phyloP scores from a whole-genome alignment of 2,888 invertebrate genomes.

The Caenorhabditis parvicauda region DNA sequence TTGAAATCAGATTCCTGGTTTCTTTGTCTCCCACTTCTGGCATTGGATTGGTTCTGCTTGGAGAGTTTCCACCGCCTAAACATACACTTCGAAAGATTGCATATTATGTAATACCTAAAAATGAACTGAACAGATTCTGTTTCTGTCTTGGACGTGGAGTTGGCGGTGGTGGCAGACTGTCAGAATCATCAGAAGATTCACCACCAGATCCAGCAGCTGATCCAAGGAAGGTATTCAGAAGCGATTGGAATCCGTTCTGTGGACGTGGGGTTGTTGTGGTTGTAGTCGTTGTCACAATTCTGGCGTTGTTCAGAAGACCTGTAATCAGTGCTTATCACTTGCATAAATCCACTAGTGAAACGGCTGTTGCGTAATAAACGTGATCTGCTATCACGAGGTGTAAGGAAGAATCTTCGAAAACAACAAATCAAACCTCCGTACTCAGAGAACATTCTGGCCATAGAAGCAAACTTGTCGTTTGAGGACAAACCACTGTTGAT shows the following conservation, averaged over 20 bases:
- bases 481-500: conserved; percentile 31
- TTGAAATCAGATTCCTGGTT: conserved; percentile 1
- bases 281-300: conserved; percentile 16
- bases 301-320: conserved; percentile 29
- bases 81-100: not conserved
- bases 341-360: conserved; percentile 1
- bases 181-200: conserved; percentile 21
- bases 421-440: conserved; percentile 26
- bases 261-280: conserved; percentile 36
- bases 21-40: not conserved
- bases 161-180: conserved; percentile 37
- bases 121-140: conserved; percentile 26
- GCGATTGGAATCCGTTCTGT: conserved; percentile 29
- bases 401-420: not conserved
- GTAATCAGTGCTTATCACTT: not conserved
- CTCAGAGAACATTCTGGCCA: conserved; percentile 35
- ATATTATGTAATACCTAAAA: too few relatives aligned
- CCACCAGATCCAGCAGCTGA: conserved; percentile 14
- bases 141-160: conserved; percentile 32
- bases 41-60: not conserved
- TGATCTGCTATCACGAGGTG: not conserved
- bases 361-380: not conserved
- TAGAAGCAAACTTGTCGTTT: conserved; percentile 21
- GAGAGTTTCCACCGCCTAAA: not conserved
- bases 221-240: conserved; percentile 43